Conservation (phyloP, 2,888 invertebrate genomes). For the Cynaeus angustus region DNA sequence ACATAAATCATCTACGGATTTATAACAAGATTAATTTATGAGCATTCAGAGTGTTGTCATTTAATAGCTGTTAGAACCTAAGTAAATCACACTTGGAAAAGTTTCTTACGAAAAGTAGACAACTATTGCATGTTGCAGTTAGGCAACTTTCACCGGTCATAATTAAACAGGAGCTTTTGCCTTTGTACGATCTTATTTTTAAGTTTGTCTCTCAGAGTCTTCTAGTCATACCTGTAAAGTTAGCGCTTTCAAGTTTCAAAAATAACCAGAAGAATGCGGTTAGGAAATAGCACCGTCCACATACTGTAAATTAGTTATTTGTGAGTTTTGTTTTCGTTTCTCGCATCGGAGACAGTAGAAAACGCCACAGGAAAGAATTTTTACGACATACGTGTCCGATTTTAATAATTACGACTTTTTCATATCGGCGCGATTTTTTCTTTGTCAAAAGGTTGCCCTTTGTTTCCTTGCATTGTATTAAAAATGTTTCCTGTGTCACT, state of each 20-base stretch:
- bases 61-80: too few relatives aligned
- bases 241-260: conserved; percentile 47
- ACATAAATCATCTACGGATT: conserved; percentile 29
- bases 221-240: conserved; percentile 38
- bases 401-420: conserved; percentile 23
- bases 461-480: conserved; percentile 56
- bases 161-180: conserved; percentile 6
- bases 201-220: conserved; percentile 19
- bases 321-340: conserved; percentile 45
- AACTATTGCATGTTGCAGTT: conserved; percentile 16
- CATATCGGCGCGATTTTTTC: conserved; percentile 27
- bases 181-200: conserved; percentile 11
- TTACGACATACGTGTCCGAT: conserved; percentile 37
- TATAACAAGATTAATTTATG: conserved; percentile 24
- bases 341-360: conserved; percentile 28
- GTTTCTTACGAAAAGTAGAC: conserved; percentile 24
- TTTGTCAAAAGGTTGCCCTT: conserved; percentile 29
- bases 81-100: conserved; percentile 14
- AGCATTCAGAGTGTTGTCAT: too few relatives aligned
- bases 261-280: conserved; percentile 53
- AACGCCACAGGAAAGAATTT: conserved; percentile 38
- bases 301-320: conserved; percentile 49
- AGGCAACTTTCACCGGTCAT: conserved; percentile 14
- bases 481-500: conserved; percentile 55
- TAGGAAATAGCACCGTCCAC: conserved; percentile 51